A percentile compares a stretch with the other conserved stretches of the same genome.
Evolutionary conservation across 1,140 invertebrate species (phyloP).

Genomic region (Oryctes rhinoceros): DNA sequence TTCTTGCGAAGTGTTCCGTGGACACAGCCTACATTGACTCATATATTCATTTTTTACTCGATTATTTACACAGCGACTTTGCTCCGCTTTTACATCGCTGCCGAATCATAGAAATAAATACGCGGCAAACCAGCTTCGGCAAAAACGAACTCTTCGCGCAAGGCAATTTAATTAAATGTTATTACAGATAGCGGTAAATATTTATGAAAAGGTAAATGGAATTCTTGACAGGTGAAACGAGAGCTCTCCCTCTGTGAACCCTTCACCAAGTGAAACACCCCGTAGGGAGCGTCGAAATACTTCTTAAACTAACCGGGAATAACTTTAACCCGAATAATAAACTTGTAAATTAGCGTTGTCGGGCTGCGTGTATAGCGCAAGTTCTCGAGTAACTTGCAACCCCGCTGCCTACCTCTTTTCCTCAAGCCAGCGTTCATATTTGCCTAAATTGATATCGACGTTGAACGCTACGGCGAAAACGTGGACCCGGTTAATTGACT

Average conservation of each 20-base stretch:
- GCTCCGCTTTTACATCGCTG: no score
- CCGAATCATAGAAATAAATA: no score
- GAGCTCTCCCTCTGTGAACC: neutral
- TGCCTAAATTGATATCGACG: neutral
- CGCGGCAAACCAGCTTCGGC: no score
- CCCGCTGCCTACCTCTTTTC: neutral
- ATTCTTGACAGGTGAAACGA: neutral
- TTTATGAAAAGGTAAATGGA: constrained; percentile 15
- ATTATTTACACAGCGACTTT: no score
- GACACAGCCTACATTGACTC: no score
- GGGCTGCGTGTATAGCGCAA: neutral
- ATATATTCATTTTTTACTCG: no score
- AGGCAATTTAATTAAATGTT: neutral
- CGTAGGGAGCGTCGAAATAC: neutral
- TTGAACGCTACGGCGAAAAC: neutral
- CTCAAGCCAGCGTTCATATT: neutral
- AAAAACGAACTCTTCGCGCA: no score
- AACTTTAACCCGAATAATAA: constrained; percentile 10
- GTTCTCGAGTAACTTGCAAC: neutral
- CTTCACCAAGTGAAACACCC: neutral
- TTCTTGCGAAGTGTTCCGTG: no score
- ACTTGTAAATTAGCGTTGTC: constrained; percentile 7
- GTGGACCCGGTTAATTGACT: neutral
- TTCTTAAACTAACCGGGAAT: constrained; percentile 1
- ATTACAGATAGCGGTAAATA: neutral